phyloP scores from a whole-genome alignment of 2,797 vertebrate genomes.

The Microcaecilia unicolor region DNA sequence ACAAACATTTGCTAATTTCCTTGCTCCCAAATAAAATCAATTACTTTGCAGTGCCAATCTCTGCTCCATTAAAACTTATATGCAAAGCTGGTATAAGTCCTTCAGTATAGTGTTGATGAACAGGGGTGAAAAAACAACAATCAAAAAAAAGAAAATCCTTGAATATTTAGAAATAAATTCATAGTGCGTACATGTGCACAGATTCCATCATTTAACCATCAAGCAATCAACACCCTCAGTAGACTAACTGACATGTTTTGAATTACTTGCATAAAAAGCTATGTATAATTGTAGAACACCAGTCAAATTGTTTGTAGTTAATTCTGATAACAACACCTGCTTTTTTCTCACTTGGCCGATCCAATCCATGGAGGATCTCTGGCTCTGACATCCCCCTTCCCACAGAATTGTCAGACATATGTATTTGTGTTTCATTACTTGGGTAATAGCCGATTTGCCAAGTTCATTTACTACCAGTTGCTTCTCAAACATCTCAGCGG shows the following conservation, averaged over 20 bases:
- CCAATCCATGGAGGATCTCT: slow-evolving; percentile 50
- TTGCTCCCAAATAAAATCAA: slow-evolving; percentile 63
- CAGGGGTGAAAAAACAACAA: too few relatives aligned
- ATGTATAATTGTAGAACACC: slow-evolving; percentile 49
- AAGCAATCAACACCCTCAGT: slow-evolving; percentile 38
- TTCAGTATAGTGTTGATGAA: slow-evolving; percentile 45
- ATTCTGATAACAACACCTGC: slow-evolving; percentile 60
- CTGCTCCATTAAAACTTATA: slow-evolving; percentile 61
- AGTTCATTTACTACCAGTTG: slow-evolving; percentile 69
- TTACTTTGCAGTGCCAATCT: slow-evolving; percentile 59
- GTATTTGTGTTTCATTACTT: slow-evolving; percentile 71
- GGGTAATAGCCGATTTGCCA: slow-evolving; percentile 64
- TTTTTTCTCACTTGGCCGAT: slow-evolving; percentile 55
- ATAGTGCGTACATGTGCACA: slow-evolving; percentile 23
- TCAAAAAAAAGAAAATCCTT: too few relatives aligned
- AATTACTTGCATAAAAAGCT: slow-evolving; percentile 37
- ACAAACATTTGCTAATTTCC: slow-evolving; percentile 71
- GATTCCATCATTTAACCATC: slow-evolving; percentile 45
- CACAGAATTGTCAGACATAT: slow-evolving; percentile 64
- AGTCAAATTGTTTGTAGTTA: slow-evolving; percentile 55
- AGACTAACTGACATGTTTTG: slow-evolving; percentile 37
- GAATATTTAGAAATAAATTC: slow-evolving; percentile 49
- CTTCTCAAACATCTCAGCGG: slow-evolving; percentile 61
- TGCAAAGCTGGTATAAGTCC: slow-evolving; percentile 48
- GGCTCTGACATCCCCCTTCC: slow-evolving; percentile 53